phyloP scores from a whole-genome alignment of 2,888 invertebrate genomes.

The Herminia tarsipennalis region DNA sequence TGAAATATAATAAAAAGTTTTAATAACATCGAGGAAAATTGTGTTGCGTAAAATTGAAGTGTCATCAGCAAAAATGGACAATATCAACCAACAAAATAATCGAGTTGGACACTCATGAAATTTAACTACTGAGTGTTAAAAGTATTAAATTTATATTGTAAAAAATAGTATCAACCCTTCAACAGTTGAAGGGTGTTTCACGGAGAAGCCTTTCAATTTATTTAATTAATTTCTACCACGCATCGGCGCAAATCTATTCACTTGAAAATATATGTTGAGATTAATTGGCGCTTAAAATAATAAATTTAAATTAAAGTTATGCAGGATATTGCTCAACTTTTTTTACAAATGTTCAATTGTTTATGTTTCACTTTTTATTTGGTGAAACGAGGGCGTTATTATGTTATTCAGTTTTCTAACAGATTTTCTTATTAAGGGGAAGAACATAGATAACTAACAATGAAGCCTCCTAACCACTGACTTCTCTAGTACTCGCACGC shows the following conservation, averaged over 20 bases:
- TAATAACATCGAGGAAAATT: neutral
- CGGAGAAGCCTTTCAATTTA: slow-evolving; percentile 55
- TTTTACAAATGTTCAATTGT: no score
- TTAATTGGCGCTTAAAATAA: no score
- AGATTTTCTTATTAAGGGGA: no score
- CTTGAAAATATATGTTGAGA: slow-evolving; percentile 39
- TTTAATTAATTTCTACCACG: slow-evolving; percentile 56
- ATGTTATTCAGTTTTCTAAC: no score
- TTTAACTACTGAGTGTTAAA: slow-evolving; percentile 28
- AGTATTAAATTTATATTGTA: slow-evolving; percentile 48
- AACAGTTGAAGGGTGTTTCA: slow-evolving; percentile 24
- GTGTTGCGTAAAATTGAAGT: neutral
- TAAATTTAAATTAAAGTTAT: no score
- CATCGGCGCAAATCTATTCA: slow-evolving; percentile 36
- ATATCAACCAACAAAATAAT: neutral
- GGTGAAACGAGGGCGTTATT: no score
- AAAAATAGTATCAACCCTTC: slow-evolving; percentile 44
- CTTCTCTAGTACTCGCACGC: no score
- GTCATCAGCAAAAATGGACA: neutral
- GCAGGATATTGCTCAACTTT: no score
- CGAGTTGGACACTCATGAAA: slow-evolving; percentile 1
- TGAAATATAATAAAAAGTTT: neutral
- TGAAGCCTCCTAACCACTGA: no score
- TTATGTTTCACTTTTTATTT: no score
- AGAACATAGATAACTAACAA: no score